Evolutionary conservation across 2,113 vertebrate species (phyloP), one percentile per base, ranked within the genome.

Genomic region (Nesospiza acunhae): DNA sequence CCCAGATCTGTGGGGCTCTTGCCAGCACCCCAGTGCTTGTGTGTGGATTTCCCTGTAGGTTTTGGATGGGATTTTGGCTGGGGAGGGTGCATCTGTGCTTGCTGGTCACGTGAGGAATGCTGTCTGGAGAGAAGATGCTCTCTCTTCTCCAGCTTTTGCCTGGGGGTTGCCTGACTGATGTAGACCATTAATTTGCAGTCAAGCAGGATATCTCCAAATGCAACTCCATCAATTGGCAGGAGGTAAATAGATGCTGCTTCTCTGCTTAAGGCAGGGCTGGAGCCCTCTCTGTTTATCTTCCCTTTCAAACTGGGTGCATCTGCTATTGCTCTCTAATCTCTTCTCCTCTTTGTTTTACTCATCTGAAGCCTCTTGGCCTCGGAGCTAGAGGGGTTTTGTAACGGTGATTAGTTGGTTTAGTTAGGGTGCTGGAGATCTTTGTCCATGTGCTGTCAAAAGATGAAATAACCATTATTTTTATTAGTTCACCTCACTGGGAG

Each of bases 381-480:
- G 0, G 52, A 93, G 31, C 49, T 6, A 0, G 66, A 60, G 31
- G 60, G 74, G 27, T 75, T 94, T 94, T 94, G 56, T 91, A 58
- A 75, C 2, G 9, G 49, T 92, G 84, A 91, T 94, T 72, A 92
- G 75, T 67, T 8, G 4, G 50, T 92, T 96, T 91, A 67, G 81
- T 86, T 84, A 50, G 53, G 55, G 75, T 16, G 1, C 66, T 50
- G 26, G 76, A 93, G 89, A 93, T 84, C 87, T 96, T 82, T 83
- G 84, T 83, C 80, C 31, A 0, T 63, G 21, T 7, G 20, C 82
- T 86, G 66, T 82, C 81, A 80, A 91, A 92, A 80, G 78, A 95
- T 95, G 77, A 91, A 94, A 82, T 87, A 14, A 92, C 87, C 18
- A 78, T 92, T 83, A 59, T 89, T 94, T 88, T 94, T 82, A 50